Conservation (phyloP, 2,797 vertebrate species). For the Sus cebifrons region DNA sequence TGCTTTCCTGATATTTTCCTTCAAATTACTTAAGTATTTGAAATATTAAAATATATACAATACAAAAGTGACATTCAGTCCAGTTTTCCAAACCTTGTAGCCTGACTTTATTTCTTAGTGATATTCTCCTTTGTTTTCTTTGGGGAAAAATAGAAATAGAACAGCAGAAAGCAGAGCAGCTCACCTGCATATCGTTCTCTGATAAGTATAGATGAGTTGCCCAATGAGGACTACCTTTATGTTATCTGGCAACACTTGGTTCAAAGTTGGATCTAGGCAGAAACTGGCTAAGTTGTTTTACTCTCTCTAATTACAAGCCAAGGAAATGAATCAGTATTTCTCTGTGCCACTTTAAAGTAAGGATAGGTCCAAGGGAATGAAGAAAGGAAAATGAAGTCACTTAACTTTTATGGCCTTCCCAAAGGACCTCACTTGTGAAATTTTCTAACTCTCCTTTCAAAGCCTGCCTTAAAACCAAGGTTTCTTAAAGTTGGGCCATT, state of each 20-base stretch:
- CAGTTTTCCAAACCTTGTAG: background rate
- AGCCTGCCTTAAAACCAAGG: background rate
- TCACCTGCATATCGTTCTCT: background rate
- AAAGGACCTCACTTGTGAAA: background rate
- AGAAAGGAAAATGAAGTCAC: background rate
- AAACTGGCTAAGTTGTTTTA: background rate
- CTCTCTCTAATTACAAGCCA: background rate
- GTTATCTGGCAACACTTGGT: background rate
- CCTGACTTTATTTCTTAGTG: background rate
- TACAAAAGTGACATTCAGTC: background rate
- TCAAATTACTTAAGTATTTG: background rate
- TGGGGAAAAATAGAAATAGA: background rate
- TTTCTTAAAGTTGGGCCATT: background rate
- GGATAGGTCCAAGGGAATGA: background rate
- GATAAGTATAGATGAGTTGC: background rate
- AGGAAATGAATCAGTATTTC: background rate
- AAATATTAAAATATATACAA: background rate
- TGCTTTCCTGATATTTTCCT: background rate
- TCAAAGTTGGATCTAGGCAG: background rate
- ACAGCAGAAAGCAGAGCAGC: background rate
- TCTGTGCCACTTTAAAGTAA: background rate
- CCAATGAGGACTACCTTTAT: rapidly evolving
- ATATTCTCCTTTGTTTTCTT: background rate
- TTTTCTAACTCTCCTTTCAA: constrained; percentile 34
- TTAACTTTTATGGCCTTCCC: background rate